Conservation (phyloP, 2,113 vertebrate genomes). For the Pipa parva region DNA sequence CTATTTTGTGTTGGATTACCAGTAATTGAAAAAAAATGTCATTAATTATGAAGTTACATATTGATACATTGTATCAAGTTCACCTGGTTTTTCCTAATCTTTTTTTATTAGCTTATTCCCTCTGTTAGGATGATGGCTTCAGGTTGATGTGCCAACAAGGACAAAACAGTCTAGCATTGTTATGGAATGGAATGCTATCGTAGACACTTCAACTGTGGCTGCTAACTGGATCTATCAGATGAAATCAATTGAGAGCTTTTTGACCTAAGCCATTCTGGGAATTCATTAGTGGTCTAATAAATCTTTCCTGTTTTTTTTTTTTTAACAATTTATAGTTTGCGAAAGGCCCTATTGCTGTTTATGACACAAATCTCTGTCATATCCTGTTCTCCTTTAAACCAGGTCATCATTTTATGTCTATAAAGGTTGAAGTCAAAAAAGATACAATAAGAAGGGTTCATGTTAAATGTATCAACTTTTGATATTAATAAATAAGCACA, state of each 20-base stretch:
- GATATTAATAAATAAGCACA: too few relatives aligned
- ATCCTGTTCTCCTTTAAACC: too few relatives aligned
- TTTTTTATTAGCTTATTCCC: slow-evolving; percentile 41
- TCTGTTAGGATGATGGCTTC: slow-evolving; percentile 31
- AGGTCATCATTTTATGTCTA: too few relatives aligned
- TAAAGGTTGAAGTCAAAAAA: too few relatives aligned
- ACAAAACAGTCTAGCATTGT: slow-evolving; percentile 23
- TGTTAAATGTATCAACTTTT: too few relatives aligned
- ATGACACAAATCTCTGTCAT: not conserved
- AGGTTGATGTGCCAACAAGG: slow-evolving; percentile 27
- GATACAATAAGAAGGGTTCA: too few relatives aligned
- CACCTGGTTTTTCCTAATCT: slow-evolving; percentile 56
- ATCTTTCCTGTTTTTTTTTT: not conserved
- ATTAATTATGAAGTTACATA: slow-evolving; percentile 61
- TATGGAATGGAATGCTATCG: slow-evolving; percentile 16
- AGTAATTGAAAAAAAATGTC: slow-evolving; percentile 66
- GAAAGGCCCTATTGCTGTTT: too few relatives aligned
- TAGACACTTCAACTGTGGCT: slow-evolving; percentile 15
- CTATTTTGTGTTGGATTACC: slow-evolving; percentile 66
- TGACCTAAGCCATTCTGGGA: slow-evolving; percentile 12
- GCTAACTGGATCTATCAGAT: slow-evolving; percentile 11
- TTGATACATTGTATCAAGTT: slow-evolving; percentile 58
- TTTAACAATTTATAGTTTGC: not conserved
- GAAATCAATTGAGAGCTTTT: slow-evolving; percentile 34
- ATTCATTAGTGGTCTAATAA: slow-evolving; percentile 19